A percentile compares a stretch with the other conserved stretches of the same genome.
Conservation (phyloP, 2,888 invertebrate genomes). For the Tetragonisca angustula region DNA sequence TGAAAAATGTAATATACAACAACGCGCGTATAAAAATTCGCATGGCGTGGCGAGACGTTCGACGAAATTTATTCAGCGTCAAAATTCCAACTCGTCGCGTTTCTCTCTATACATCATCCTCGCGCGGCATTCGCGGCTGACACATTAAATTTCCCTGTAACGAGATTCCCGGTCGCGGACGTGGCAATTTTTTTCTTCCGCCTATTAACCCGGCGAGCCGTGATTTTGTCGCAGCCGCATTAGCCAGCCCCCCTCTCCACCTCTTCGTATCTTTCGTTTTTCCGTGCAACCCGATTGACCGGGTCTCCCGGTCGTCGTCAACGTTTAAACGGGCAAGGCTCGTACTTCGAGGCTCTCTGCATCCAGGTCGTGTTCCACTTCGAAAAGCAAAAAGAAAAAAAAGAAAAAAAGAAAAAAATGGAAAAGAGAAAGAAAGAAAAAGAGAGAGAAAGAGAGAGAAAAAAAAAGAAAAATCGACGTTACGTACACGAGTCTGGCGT, state of each 20-base stretch:
- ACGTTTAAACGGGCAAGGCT: conserved; percentile 7
- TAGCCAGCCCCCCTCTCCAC: background rate
- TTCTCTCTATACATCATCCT: background rate
- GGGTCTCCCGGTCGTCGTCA: conserved; percentile 7
- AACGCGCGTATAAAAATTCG: background rate
- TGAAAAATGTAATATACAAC: background rate
- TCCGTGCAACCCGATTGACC: conserved; percentile 18
- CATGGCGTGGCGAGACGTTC: background rate
- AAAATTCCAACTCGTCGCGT: background rate
- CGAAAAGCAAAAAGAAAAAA: too few relatives aligned
- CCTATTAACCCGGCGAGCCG: conserved; percentile 11
- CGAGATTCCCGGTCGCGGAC: background rate
- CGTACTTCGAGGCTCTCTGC: background rate
- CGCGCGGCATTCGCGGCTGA: background rate
- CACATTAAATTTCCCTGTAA: background rate
- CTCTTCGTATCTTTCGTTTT: background rate
- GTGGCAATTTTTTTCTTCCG: conserved; percentile 17
- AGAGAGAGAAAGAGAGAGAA: too few relatives aligned
- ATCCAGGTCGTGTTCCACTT: conserved; percentile 24
- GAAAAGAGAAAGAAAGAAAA: background rate
- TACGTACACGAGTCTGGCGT: background rate
- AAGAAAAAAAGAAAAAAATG: background rate
- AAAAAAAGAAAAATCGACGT: conserved; percentile 11
- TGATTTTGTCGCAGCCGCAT: background rate
- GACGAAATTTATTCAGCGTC: conserved; percentile 3